Conservation (phyloP, 2,888 invertebrate genomes). For the Cybosia mesomella region DNA sequence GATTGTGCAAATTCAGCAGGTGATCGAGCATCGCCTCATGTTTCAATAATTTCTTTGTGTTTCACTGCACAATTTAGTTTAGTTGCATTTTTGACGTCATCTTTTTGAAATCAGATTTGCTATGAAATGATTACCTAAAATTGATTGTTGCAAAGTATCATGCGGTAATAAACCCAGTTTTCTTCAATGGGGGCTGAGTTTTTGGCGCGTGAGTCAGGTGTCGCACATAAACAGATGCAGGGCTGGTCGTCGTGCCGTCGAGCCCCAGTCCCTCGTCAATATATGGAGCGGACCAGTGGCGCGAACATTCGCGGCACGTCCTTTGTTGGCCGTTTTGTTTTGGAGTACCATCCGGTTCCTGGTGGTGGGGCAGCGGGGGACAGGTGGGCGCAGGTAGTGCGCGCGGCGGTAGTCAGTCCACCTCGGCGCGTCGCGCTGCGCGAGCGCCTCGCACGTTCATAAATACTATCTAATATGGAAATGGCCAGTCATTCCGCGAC, state of each 20-base stretch:
- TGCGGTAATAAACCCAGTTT: slow-evolving; percentile 54
- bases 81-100: slow-evolving; percentile 63
- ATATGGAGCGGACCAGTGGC: slow-evolving; percentile 72
- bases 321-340: slow-evolving; percentile 87
- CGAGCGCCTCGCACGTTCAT: slow-evolving; percentile 77
- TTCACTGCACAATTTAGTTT: slow-evolving; percentile 61
- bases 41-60: slow-evolving; percentile 70
- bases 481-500: slow-evolving; percentile 84
- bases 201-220: slow-evolving; percentile 79
- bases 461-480: slow-evolving; percentile 78
- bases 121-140: slow-evolving; percentile 56
- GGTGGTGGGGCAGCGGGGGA: slow-evolving; percentile 82
- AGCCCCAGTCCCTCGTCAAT: slow-evolving; percentile 59
- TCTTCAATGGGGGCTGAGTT: slow-evolving; percentile 55
- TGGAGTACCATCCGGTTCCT: slow-evolving; percentile 86
- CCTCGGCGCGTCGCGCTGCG: slow-evolving; percentile 79
- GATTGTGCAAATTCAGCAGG: slow-evolving; percentile 72
- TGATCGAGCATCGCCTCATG: slow-evolving; percentile 59
- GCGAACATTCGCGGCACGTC: slow-evolving; percentile 86
- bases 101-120: slow-evolving; percentile 57
- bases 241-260: slow-evolving; percentile 57
- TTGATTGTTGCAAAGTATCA: slow-evolving; percentile 23
- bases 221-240: slow-evolving; percentile 68
- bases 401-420: slow-evolving; percentile 80
- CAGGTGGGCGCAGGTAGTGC: slow-evolving; percentile 85